phyloP scores from a whole-genome alignment of 2,113 vertebrate species.

The Pycnonotus jocosus region DNA sequence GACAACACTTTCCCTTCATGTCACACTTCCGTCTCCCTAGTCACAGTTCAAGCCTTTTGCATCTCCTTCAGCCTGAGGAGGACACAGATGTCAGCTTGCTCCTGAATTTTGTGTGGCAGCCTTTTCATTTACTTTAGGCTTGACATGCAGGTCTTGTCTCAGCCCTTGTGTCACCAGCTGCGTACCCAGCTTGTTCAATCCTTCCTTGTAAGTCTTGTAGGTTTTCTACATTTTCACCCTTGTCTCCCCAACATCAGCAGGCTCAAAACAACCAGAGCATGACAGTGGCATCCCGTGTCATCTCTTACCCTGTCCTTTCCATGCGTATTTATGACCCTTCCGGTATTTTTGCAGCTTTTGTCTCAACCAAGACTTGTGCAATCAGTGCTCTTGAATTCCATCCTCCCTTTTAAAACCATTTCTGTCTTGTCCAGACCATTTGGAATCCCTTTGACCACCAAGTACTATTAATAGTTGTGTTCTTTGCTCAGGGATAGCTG shows the following conservation, averaged over 20 bases:
- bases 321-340: neutral
- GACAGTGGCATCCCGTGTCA: neutral
- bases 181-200: neutral
- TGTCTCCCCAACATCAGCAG: neutral
- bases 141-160: accelerated
- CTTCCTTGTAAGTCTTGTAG: neutral
- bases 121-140: neutral
- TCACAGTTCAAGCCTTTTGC: neutral
- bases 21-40: neutral
- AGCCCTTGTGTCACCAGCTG: accelerated
- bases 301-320: neutral
- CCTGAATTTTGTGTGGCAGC: neutral
- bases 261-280: neutral
- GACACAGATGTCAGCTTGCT: neutral
- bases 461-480: neutral
- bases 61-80: neutral
- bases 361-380: neutral
- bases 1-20: neutral
- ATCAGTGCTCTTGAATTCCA: neutral
- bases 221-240: neutral
- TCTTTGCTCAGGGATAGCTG: neutral
- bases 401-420: neutral
- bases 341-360: neutral
- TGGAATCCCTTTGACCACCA: neutral
- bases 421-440: neutral